Evolutionary conservation across 2,888 invertebrate species (phyloP), one percentile per base, ranked within the genome.

Genomic region (Tromatobia lineatoria): DNA sequence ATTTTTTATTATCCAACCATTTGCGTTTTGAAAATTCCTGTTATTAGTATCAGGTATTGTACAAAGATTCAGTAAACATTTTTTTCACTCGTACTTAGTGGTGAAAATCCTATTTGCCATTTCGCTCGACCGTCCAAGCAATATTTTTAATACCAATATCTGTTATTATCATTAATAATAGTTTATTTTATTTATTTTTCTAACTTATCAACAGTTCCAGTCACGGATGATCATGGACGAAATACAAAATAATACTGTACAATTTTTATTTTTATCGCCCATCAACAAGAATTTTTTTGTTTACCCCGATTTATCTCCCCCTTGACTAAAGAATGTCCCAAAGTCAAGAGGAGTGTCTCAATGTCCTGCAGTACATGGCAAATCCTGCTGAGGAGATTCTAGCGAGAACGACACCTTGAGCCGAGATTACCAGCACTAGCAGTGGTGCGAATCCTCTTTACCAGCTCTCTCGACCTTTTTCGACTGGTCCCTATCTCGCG

Each of bases 371-470:
- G 20, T 59, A 86, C 74, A 71, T 70, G 78, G 75, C 74, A 80
- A 80, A 82, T 64, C 83, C 75, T 34, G 64, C 66, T 77, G 61
- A 78, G 71, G 59, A 80, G 76, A 77, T 73, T 83, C 59, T 76
- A 83, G 86, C 83, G 82, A 71, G 85, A 87, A 88, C 87, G 90
- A 89, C 90, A 89, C 90, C 90, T 91, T 91, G 90, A 92, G 89
- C 91, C 88, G 89, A 92, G 92, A 93, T 93, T 93, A 92, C 89
- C 89, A 89, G 90, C 87, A 88, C 81, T 74, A 64, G 77, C 69
- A 69, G 77, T 71, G 59, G 87, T 87, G 88, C 79, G 89, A 91
- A 93, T 93, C 93, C 91, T 92, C 92, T 91, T 92, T 92, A 87
- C 87, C 87, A 85, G 75, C 50, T 79, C 83, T 85, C 84, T 79